Conservation (phyloP, 2,113 vertebrate genomes). For the Cavia porcellus region DNA sequence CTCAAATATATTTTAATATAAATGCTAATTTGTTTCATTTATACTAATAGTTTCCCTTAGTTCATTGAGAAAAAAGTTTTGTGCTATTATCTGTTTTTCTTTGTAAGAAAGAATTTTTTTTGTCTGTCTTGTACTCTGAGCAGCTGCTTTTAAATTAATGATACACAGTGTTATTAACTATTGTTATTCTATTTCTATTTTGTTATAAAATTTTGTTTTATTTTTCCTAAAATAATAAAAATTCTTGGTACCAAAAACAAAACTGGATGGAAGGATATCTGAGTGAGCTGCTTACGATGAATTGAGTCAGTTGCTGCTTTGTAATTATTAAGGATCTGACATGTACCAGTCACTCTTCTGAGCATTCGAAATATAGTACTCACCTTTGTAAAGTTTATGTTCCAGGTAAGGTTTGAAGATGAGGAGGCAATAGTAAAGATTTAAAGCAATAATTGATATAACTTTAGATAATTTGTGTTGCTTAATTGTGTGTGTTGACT, state of each 20-base stretch:
- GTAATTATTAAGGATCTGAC: not conserved
- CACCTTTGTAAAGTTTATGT: not conserved
- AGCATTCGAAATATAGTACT: not conserved
- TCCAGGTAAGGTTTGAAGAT: not conserved
- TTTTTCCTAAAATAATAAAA: not conserved
- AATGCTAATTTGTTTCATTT: not conserved
- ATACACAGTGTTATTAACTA: not conserved
- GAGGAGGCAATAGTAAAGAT: not conserved
- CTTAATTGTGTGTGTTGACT: not conserved
- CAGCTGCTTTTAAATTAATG: not conserved
- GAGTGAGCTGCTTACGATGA: not conserved
- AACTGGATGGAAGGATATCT: not conserved
- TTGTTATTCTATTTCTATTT: not conserved
- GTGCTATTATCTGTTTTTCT: not conserved
- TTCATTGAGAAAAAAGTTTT: not conserved
- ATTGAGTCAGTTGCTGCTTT: not conserved
- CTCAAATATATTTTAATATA: not conserved
- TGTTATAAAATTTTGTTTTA: not conserved
- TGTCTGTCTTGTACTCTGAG: not conserved
- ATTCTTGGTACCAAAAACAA: not conserved
- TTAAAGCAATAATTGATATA: not conserved
- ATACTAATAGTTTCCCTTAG: not conserved
- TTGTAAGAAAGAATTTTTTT: not conserved
- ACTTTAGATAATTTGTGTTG: conserved; percentile 12
- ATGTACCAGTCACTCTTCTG: not conserved